Evolutionary conservation across 2,113 vertebrate genomes (phyloP), one percentile per base, ranked within the genome.

Genomic region (Procapra przewalskii): DNA sequence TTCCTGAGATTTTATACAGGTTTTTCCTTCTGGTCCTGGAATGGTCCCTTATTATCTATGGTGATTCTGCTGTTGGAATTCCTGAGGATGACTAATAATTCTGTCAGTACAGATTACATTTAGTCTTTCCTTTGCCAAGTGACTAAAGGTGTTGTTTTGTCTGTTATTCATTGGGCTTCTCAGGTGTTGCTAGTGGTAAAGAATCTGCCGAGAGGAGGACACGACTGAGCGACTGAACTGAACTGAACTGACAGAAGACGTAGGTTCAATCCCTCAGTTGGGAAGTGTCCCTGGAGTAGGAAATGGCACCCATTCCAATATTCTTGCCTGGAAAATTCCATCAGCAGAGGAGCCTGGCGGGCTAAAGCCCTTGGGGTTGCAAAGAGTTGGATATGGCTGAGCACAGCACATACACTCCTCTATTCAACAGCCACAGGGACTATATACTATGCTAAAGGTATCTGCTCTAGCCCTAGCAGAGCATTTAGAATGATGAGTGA

Each of bases 41-140:
- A 80, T 93, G 52, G 81, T 83, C 29, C 55, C 57, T 97, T 64
- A 83, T 52, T 59, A 84, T 89, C 48, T n/a, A 43, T 55, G 81
- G 60, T 79, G 86, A 94, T 23, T 40, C 67, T 60, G 71, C 92
- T 89, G 77, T 45, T 97, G 40, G 40, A 86, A 91, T 95, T 96
- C 94, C 64, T 96, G 36, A 93, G 52, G 59, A 48, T 84, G 94
- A 93, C 82, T 87, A 92, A 77, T 91, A 91, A 62, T 93, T 88
- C 71, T 98, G 40, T 95, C 88, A 96, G 71, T 77, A 40, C 40
- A 9, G 40, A 97, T 96, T 94, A 52, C 64, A 92, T 29, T 81
- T 92, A 88, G 23, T 67, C n/a, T 95, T 97, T 93, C 50, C 71
- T 93, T 64, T 93, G 92, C 59, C 90, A 91, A 67, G 45, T 85